Conservation (phyloP, 2,888 invertebrate genomes). For the Polydesmus complanatus region DNA sequence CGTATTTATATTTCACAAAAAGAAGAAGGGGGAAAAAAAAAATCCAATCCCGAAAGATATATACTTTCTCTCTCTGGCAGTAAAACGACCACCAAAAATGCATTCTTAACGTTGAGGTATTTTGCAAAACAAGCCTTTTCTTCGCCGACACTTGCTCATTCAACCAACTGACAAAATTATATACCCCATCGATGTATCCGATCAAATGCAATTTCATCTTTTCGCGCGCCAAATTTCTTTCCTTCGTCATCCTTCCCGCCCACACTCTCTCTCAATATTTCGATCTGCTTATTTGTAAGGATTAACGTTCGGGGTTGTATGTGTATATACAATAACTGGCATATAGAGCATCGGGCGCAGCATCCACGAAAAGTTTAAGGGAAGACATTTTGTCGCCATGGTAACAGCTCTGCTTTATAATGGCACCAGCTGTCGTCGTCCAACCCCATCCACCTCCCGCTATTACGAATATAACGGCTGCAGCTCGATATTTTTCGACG, state of each 20-base stretch:
- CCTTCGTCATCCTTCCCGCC: neutral
- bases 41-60: too few species aligned
- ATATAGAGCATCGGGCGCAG: too few species aligned
- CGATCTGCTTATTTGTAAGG: neutral
- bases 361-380: too few species aligned
- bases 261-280: neutral
- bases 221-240: neutral
- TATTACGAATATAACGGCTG: neutral
- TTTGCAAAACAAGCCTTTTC: neutral
- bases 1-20: too few species aligned
- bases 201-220: neutral
- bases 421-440: neutral
- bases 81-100: too few species aligned
- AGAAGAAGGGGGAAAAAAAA: too few species aligned
- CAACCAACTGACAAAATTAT: neutral
- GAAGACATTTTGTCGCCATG: neutral
- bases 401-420: too few species aligned
- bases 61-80: too few species aligned
- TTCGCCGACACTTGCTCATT: neutral
- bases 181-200: neutral
- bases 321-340: neutral
- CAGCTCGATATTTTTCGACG: neutral
- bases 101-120: too few species aligned
- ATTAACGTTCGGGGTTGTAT: neutral
- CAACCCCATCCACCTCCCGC: neutral